phyloP scores from a whole-genome alignment of 2,888 invertebrate species.

The Cenopis cana region DNA sequence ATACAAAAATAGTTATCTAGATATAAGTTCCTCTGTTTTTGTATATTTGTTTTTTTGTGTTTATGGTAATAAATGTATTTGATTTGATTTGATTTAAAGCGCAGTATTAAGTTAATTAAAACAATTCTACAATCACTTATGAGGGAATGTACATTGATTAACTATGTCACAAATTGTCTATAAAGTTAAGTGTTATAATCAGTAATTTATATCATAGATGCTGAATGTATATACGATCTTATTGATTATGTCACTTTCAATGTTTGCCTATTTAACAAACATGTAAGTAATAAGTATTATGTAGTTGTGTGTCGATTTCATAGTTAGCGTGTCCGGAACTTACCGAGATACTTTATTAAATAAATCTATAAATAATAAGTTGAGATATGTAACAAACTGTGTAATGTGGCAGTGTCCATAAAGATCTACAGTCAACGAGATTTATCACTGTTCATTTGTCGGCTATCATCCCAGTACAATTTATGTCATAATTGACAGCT shows the following conservation, averaged over 20 bases:
- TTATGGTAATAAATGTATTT: too few species aligned
- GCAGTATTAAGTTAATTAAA: conserved; percentile 19
- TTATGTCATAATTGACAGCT: too few species aligned
- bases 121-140: conserved; percentile 4
- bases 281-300: background rate
- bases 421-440: background rate
- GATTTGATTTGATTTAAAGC: too few species aligned
- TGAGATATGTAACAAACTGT: background rate
- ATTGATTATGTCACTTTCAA: background rate
- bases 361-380: background rate
- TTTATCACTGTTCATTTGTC: background rate
- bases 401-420: conserved; percentile 5
- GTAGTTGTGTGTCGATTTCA: background rate
- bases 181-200: background rate
- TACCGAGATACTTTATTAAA: conserved; percentile 6
- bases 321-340: conserved; percentile 22
- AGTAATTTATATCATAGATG: background rate
- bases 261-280: background rate
- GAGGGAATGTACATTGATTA: conserved; percentile 6
- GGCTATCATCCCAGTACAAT: too few species aligned
- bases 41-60: too few species aligned
- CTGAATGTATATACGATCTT: background rate
- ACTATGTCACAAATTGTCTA: conserved; percentile 4
- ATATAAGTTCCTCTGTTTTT: too few species aligned
- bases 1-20: conserved; percentile 39